Evolutionary conservation across 2,113 vertebrate species (phyloP).

Genomic region (Pogonocichla stellata): DNA sequence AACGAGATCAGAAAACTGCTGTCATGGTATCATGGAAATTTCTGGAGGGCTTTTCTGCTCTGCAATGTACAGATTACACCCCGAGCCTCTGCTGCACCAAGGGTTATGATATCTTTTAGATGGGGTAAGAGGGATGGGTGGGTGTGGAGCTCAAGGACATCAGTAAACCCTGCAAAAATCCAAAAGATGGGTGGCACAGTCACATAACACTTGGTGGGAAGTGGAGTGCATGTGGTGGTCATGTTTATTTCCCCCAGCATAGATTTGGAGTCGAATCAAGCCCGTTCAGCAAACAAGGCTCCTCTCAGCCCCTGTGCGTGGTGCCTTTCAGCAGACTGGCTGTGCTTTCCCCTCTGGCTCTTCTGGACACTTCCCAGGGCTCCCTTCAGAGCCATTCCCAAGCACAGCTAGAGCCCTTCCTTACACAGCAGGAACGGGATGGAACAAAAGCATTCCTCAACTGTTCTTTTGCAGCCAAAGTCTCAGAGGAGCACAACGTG

Average conservation of each 20-base stretch:
- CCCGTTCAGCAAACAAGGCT: not conserved
- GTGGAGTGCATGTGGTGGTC: not conserved
- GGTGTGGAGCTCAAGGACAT: not conserved
- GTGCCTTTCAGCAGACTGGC: not conserved
- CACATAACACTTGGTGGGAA: not conserved
- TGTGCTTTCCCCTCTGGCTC: not conserved
- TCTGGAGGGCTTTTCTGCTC: not conserved
- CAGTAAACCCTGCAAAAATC: not conserved
- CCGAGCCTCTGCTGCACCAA: not conserved
- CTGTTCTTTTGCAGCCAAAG: not conserved
- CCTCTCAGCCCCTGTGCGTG: accelerated
- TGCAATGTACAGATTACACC: not conserved
- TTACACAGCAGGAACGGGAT: not conserved
- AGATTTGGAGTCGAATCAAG: not conserved
- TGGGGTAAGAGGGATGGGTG: not conserved
- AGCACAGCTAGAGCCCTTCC: not conserved
- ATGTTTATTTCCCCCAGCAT: not conserved
- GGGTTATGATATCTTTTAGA: accelerated
- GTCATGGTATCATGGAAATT: not conserved
- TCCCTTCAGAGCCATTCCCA: not conserved
- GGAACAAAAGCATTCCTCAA: not conserved
- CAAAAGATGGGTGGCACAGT: not conserved
- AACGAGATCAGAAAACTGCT: not conserved
- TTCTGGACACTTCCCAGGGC: not conserved
- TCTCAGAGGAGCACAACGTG: not conserved